phyloP scores from a whole-genome alignment of 2,888 invertebrate genomes.

The Rhamphomyia laevipes region DNA sequence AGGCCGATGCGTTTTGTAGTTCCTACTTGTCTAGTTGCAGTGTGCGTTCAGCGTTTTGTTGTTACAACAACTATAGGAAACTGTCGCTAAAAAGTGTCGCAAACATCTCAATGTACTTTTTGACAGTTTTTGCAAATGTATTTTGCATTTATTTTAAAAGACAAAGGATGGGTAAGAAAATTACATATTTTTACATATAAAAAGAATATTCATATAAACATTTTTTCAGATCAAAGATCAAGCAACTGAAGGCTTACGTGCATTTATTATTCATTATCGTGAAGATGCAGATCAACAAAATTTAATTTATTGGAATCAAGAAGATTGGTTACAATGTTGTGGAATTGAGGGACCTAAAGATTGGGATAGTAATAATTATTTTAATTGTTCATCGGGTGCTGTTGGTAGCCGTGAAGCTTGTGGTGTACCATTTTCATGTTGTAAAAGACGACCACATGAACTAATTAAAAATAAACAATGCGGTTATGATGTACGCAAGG shows the following conservation, averaged over 20 bases:
- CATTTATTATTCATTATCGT: conserved; percentile 88
- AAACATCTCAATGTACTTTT: too few relatives aligned
- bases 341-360: conserved; percentile 95
- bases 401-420: conserved; percentile 92
- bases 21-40: too few relatives aligned
- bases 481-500: conserved; percentile 88
- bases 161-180: conserved; percentile 83
- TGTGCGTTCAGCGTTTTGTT: too few relatives aligned
- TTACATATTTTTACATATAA: too few relatives aligned
- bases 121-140: too few relatives aligned
- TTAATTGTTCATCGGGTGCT: conserved; percentile 87
- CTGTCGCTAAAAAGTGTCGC: too few relatives aligned
- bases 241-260: conserved; percentile 78
- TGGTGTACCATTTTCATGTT: conserved; percentile 97
- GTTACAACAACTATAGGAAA: too few relatives aligned
- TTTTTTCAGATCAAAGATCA: conserved; percentile 71
- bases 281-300: conserved; percentile 98
- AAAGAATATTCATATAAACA: too few relatives aligned
- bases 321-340: conserved; percentile 96
- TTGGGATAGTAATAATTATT: conserved; percentile 96
- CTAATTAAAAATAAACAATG: conserved; percentile 88
- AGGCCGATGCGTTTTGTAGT: too few relatives aligned
- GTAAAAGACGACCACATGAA: conserved; percentile 73
- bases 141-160: conserved; percentile 91
- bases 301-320: conserved; percentile 97